Evolutionary conservation across 2,797 vertebrate species (phyloP).

Genomic region (Distichodus sexfasciatus): DNA sequence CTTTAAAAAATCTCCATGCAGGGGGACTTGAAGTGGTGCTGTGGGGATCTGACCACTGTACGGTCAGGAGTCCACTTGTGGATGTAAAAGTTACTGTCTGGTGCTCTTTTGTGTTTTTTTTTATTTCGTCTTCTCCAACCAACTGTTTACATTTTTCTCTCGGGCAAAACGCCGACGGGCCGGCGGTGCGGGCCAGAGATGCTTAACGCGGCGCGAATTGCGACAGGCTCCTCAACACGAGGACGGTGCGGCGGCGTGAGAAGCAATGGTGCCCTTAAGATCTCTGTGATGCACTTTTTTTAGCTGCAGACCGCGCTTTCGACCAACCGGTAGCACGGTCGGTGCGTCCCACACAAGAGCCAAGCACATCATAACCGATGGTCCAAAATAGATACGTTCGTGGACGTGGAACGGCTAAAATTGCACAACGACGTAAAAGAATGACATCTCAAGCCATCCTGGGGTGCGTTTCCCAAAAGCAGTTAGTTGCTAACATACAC

Average conservation of each 20-base stretch:
- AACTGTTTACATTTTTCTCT: conserved; percentile 75
- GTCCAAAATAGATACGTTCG: no score
- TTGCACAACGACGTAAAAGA: no score
- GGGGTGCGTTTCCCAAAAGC: no score
- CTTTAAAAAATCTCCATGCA: conserved; percentile 54
- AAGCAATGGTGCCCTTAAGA: background rate
- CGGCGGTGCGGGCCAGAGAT: conserved; percentile 40
- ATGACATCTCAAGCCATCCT: no score
- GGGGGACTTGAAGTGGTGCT: conserved; percentile 73
- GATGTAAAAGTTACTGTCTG: conserved; percentile 73
- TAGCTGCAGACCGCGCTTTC: background rate
- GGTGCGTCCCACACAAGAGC: no score
- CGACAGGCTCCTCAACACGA: no score
- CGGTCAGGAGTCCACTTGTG: conserved; percentile 64
- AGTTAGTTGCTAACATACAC: no score
- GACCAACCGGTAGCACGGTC: background rate
- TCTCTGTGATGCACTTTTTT: conserved; percentile 21
- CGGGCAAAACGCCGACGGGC: conserved; percentile 37
- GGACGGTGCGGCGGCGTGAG: no score
- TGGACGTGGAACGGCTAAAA: no score
- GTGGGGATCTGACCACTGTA: conserved; percentile 57
- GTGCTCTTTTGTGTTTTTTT: conserved; percentile 70
- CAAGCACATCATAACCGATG: no score
- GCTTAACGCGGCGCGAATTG: background rate
- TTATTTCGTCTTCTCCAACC: conserved; percentile 54